Percentiles rank a stretch among this genome's conserved stretches.
Evolutionary conservation across 2,797 vertebrate genomes (phyloP).

Genomic region (Erethizon dorsatum): DNA sequence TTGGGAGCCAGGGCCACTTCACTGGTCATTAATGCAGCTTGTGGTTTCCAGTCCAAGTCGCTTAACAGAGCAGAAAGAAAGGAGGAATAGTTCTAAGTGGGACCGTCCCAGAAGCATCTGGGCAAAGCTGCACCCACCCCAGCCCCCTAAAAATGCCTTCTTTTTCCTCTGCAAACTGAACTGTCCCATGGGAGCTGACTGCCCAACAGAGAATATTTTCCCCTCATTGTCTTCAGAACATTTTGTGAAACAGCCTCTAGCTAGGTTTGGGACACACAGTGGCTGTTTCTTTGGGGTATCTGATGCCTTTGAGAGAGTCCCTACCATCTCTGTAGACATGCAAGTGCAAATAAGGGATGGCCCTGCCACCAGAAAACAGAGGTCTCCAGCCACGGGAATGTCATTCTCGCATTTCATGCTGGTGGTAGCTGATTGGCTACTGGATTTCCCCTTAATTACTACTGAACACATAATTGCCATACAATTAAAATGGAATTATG

Average conservation of each 20-base stretch:
- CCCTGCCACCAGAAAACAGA: accelerated
- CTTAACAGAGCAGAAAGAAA: constrained; percentile 42
- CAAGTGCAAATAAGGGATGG: accelerated
- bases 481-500: constrained; percentile 86
- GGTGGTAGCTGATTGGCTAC: constrained; percentile 15
- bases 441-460: constrained; percentile 76
- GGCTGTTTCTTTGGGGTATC: constrained; percentile 25
- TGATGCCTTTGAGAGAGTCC: not conserved
- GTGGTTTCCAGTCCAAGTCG: not conserved
- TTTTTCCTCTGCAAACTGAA: not conserved
- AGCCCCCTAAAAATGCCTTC: not conserved
- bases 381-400: accelerated
- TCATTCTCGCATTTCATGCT: not conserved
- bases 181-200: constrained; percentile 35
- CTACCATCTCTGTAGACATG: not conserved
- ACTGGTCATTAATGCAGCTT: accelerated
- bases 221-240: constrained; percentile 69
- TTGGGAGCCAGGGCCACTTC: not conserved
- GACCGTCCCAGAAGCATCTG: not conserved
- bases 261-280: not conserved
- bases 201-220: constrained; percentile 66
- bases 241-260: constrained; percentile 68
- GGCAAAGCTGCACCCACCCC: not conserved
- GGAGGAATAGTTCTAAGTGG: not conserved
- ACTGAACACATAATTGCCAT: constrained; percentile 74